A percentile compares a stretch with the other conserved stretches of the same genome.
Conservation (phyloP, 2,797 vertebrate species). For the Dendrocincla fuliginosa region DNA sequence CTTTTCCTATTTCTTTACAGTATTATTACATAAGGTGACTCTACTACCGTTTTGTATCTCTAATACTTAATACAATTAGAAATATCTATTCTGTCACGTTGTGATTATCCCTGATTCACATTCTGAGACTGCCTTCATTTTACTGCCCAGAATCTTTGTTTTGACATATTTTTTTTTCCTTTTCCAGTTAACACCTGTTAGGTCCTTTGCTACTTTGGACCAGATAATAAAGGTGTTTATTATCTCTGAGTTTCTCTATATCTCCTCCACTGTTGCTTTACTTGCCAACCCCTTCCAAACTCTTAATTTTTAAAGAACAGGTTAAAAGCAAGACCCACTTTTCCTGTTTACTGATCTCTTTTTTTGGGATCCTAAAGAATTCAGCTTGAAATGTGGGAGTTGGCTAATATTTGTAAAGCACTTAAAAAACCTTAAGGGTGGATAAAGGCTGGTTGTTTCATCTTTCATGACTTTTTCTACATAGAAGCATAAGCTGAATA, state of each 20-base stretch:
- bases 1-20: background rate
- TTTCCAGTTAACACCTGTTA: background rate
- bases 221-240: background rate
- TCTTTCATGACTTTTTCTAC: background rate
- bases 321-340: background rate
- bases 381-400: background rate
- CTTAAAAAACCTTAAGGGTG: background rate
- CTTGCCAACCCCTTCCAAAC: background rate
- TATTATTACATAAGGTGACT: background rate
- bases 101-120: accelerated
- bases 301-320: background rate
- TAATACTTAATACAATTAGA: background rate
- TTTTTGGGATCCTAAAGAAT: background rate
- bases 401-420: background rate
- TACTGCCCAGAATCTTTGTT: background rate
- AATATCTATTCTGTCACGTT: accelerated
- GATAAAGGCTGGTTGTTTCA: background rate
- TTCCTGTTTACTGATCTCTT: background rate
- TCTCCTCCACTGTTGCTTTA: background rate
- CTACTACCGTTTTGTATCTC: background rate
- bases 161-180: background rate
- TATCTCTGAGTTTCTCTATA: background rate
- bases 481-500: background rate
- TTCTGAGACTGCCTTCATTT: background rate
- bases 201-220: background rate